A percentile compares a stretch with the other conserved stretches of the same genome.
These are phyloP conservation scores for Aphidius colemani DNA, from an alignment of 2,888 invertebrate species.

Conservation along the genomic window DNA sequence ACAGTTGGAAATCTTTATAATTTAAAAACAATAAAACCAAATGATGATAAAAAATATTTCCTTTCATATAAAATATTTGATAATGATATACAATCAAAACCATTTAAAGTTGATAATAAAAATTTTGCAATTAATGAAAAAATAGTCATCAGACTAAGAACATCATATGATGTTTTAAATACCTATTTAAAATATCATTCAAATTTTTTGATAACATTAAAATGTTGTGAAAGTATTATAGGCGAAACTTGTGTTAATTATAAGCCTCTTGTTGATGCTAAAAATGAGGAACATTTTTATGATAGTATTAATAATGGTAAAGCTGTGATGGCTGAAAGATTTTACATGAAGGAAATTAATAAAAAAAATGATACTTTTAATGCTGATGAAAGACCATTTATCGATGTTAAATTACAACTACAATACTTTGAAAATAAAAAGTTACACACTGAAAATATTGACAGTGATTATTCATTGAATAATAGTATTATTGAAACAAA, in stretches of 20 bases:
- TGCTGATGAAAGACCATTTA: conserved; percentile 54
- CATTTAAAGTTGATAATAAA: conserved; percentile 50
- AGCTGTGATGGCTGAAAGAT: conserved; percentile 57
- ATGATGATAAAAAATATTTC: conserved; percentile 8
- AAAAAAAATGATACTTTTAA: conserved; percentile 24
- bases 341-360: conserved; percentile 39
- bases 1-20: conserved; percentile 65
- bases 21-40: conserved; percentile 42
- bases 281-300: conserved; percentile 57
- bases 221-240: conserved; percentile 56
- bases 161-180: conserved; percentile 57
- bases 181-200: conserved; percentile 63
- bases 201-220: conserved; percentile 60
- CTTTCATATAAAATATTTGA: conserved; percentile 51
- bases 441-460: conserved; percentile 29
- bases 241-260: conserved; percentile 62
- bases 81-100: conserved; percentile 50
- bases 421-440: conserved; percentile 51
- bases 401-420: conserved; percentile 63
- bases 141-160: conserved; percentile 62
- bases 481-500: background rate
- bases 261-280: conserved; percentile 61
- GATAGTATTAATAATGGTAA: conserved; percentile 57
- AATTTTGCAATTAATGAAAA: conserved; percentile 61
- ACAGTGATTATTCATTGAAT: background rate